A percentile compares a stretch with the other conserved stretches of the same genome.
phyloP scores from a whole-genome alignment of 2,113 vertebrate species.

The Stegostoma tigrinum region DNA sequence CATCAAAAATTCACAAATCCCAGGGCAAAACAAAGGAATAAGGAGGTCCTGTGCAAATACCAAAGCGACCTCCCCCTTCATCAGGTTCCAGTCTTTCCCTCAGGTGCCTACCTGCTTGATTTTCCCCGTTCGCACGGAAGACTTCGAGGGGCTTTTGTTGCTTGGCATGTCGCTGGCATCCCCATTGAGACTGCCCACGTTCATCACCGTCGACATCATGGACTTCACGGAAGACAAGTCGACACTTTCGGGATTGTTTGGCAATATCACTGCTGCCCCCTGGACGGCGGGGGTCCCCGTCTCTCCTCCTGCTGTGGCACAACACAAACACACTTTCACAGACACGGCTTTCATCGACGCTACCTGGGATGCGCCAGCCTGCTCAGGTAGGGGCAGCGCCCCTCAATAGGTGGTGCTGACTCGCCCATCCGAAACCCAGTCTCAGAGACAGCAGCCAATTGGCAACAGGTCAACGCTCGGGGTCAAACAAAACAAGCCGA shows the following conservation, averaged over 20 bases:
- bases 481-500: not conserved
- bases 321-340: not conserved
- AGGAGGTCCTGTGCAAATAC: not conserved
- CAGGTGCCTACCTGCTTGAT: constrained; percentile 70
- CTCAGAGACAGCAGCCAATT: not conserved
- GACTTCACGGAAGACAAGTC: constrained; percentile 79
- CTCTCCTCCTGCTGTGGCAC: constrained; percentile 28
- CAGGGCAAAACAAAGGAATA: not conserved
- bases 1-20: no score
- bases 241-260: constrained; percentile 52
- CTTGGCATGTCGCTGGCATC: constrained; percentile 57
- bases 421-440: not conserved
- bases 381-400: not conserved
- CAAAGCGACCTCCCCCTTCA: not conserved
- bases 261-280: constrained; percentile 25
- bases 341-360: no score
- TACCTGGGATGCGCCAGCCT: not conserved
- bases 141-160: constrained; percentile 70
- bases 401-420: not conserved
- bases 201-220: constrained; percentile 85
- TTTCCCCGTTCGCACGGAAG: constrained; percentile 71
- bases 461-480: not conserved
- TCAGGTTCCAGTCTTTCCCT: not conserved
- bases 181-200: constrained; percentile 70
- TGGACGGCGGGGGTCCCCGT: not conserved